Base-by-base conservation (phyloP, 1,140 invertebrate species). In the Wiebesia pumilae region DNA sequence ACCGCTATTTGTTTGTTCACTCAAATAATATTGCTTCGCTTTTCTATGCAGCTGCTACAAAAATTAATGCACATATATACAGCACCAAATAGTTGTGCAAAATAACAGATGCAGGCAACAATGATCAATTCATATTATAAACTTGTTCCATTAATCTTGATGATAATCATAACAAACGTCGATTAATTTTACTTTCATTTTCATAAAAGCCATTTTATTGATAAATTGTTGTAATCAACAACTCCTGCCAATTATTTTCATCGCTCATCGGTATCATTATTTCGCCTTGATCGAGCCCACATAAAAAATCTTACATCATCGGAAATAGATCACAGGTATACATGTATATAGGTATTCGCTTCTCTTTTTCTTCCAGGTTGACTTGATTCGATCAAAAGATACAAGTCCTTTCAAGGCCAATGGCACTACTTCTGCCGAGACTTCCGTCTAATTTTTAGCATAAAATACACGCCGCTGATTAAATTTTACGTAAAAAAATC, bases 361-460 rank as follows among this genome's bases (percentile, higher is more conserved):
- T 81, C 67, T 73, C 58, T 90, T 85, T 89, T 89, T 89, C 43
- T 91, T 91, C 80, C 90, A 93, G 92, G 90, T 93, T 86, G 92
- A 93, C 85, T 88, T 92, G 84, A 93, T 93, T 83, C 90, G 92
- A 89, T 92, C 92, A 84, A 93, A 93, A 90, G 91, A 93, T 88
- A 90, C 91, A 87, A 90, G 89, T 89, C 90, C 90, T 84, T 89
- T 90, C 86, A 92, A 93, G 89, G 89, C 88, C 58, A 93, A 93
- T 90, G 93, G 93, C 88, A 92, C 91, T 90, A 92, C 91, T 87
- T 93, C 92, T 58, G 92, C 92, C 67, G 93, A 93, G 88, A 93
- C 93, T 65, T 92, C 92, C 43, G 93, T 93, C 81, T 93, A 91
- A 92, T 83, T 83, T 40, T 27, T 87, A 88, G 24, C 81, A 87